These are phyloP conservation scores for Poeciliopsis prolifica DNA, from an alignment of 2,113 vertebrate species.

Conservation along the genomic window DNA sequence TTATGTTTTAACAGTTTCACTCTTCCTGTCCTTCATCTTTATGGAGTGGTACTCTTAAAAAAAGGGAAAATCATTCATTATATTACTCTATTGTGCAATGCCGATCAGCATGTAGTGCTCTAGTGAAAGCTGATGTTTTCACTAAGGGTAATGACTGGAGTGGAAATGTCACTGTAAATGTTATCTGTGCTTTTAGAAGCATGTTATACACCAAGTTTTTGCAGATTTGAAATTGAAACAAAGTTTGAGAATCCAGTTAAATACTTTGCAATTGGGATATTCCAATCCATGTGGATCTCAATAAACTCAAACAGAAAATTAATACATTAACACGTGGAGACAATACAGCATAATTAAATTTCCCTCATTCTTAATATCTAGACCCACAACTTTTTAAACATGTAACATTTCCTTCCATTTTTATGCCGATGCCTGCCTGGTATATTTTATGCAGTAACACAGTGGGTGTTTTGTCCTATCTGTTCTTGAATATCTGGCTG, in stretches of 20 bases:
- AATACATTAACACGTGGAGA: not conserved
- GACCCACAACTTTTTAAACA: no score
- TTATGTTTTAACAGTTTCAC: constrained; percentile 42
- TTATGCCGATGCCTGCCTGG: no score
- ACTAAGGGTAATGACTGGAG: no score
- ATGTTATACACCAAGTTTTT: not conserved
- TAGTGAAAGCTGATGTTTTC: no score
- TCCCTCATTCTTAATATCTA: no score
- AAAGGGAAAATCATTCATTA: not conserved
- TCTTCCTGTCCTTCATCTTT: constrained; percentile 63
- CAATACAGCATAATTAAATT: no score
- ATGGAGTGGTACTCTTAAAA: constrained; percentile 56
- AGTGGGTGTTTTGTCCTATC: no score
- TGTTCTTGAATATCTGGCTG: no score
- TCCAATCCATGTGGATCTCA: not conserved
- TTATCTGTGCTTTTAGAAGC: not conserved
- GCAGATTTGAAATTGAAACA: not conserved
- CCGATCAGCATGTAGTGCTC: not conserved
- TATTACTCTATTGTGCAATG: not conserved
- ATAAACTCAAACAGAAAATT: not conserved
- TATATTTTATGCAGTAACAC: no score
- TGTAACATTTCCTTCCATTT: no score
- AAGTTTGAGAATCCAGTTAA: not conserved
- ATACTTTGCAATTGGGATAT: not conserved
- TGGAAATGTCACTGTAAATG: not conserved